phyloP scores from a whole-genome alignment of 2,113 vertebrate species.

The Lasiurus cinereus region DNA sequence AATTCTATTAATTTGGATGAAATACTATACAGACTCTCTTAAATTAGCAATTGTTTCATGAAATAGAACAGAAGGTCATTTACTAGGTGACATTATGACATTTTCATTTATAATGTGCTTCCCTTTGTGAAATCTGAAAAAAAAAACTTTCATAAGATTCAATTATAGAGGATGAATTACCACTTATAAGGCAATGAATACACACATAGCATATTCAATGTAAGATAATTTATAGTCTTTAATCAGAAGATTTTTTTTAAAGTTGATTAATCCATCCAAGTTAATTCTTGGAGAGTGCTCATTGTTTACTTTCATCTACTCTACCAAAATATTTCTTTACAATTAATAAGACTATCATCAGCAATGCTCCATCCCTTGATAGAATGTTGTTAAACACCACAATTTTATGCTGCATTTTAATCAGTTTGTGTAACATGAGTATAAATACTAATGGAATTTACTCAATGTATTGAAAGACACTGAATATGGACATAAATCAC shows the following conservation, averaged over 20 bases:
- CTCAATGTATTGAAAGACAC: neutral
- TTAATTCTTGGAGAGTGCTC: neutral
- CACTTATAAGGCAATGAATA: neutral
- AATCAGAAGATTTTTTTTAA: neutral
- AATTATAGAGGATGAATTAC: neutral
- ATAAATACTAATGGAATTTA: slow-evolving; percentile 11
- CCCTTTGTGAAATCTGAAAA: neutral
- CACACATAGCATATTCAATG: neutral
- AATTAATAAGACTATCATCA: slow-evolving; percentile 44
- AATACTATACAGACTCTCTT: slow-evolving; percentile 59
- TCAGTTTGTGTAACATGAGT: neutral
- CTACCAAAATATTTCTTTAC: slow-evolving; percentile 16
- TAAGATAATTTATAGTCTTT: neutral
- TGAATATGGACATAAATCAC: neutral
- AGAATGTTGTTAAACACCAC: slow-evolving; percentile 32
- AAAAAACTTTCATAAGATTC: neutral
- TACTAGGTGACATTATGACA: neutral
- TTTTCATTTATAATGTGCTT: slow-evolving; percentile 59
- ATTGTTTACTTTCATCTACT: neutral
- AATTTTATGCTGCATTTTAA: slow-evolving; percentile 21
- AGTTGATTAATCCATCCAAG: neutral
- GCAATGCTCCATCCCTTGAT: neutral
- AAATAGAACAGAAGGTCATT: slow-evolving; percentile 62
- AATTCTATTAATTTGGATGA: slow-evolving; percentile 82
- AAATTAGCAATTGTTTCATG: slow-evolving; percentile 54